Conservation (phyloP, 2,888 invertebrate genomes). For the Epinotia bilunana region DNA sequence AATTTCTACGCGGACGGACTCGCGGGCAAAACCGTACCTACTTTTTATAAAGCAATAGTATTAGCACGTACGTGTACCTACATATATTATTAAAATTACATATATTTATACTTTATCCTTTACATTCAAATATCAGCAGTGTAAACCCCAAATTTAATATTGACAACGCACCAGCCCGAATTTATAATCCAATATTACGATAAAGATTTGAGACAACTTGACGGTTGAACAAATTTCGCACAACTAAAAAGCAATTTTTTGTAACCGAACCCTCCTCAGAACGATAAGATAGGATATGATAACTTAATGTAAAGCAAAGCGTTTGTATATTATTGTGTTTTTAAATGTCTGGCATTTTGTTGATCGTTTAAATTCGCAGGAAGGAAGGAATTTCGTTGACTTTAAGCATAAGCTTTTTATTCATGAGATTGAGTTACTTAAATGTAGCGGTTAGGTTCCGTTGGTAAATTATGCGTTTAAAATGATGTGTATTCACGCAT, state of each 20-base stretch:
- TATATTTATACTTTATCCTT: background rate
- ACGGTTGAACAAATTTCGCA: constrained; percentile 2
- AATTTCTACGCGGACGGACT: no score
- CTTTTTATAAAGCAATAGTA: no score
- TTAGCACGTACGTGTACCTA: no score
- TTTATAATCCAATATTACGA: constrained; percentile 12
- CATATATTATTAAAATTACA: no score
- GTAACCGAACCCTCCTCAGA: constrained; percentile 17
- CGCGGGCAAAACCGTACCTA: no score
- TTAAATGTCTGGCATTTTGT: constrained; percentile 19
- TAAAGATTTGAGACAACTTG: constrained; percentile 15
- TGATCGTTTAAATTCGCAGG: constrained; percentile 22
- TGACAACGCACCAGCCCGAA: background rate
- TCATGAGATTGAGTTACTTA: constrained; percentile 18
- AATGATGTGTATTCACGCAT: no score
- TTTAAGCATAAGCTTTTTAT: constrained; percentile 19
- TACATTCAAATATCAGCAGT: background rate
- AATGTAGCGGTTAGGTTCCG: background rate
- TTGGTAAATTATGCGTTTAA: background rate
- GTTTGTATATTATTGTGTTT: background rate
- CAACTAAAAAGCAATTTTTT: background rate
- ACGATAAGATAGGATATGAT: constrained; percentile 16
- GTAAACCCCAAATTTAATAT: background rate
- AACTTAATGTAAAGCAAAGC: constrained; percentile 4
- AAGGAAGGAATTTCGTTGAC: constrained; percentile 26